Conservation (phyloP, 1,140 invertebrate species). For the Steinernema khuongi region DNA sequence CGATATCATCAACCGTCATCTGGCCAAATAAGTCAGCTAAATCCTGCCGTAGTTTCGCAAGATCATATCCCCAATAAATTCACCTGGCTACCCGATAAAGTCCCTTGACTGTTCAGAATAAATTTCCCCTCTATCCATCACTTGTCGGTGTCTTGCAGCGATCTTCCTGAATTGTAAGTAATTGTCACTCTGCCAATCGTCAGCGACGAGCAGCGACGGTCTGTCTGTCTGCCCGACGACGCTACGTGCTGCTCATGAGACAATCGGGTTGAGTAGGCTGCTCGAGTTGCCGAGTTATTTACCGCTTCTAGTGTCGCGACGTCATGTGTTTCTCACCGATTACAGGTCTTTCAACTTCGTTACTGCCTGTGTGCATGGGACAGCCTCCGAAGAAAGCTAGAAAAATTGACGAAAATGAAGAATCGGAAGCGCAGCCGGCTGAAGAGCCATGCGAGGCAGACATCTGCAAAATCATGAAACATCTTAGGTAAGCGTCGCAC, state of each 20-base stretch:
- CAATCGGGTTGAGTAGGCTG: not conserved
- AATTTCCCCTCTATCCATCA: not conserved
- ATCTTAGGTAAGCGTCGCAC: not conserved
- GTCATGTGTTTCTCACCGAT: not conserved
- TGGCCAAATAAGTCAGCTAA: constrained; percentile 40
- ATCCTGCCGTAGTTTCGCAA: too few species aligned
- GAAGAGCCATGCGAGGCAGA: not conserved
- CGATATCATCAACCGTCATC: constrained; percentile 60
- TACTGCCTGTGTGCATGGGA: constrained; percentile 16
- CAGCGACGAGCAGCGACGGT: not conserved
- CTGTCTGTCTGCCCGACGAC: not conserved
- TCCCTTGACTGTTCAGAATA: not conserved
- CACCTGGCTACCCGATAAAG: not conserved
- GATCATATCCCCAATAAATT: too few species aligned
- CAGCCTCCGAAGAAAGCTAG: not conserved
- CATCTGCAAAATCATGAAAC: not conserved
- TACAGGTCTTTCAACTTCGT: not conserved
- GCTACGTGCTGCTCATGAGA: not conserved
- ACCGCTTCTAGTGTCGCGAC: not conserved
- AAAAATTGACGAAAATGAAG: not conserved
- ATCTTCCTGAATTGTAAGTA: not conserved
- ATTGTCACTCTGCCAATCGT: constrained; percentile 2
- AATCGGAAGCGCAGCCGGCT: not conserved
- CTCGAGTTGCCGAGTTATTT: not conserved
- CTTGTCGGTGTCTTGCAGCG: not conserved